Evolutionary conservation across 2,888 invertebrate species (phyloP).

Genomic region (Thereva nobilitata): DNA sequence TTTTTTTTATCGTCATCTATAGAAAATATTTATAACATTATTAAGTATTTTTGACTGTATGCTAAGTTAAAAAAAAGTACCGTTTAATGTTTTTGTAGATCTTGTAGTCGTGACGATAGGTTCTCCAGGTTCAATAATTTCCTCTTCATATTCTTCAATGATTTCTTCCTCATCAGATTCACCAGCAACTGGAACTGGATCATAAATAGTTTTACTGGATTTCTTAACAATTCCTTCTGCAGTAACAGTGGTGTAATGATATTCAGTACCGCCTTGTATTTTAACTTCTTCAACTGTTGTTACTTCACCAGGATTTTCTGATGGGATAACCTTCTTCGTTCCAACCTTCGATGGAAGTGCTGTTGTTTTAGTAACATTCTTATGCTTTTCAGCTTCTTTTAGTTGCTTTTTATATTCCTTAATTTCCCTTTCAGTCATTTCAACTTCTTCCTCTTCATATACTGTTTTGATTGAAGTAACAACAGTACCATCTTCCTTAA

Average conservation of each 20-base stretch:
- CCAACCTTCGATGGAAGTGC: constrained; percentile 55
- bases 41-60: no score
- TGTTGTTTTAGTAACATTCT: constrained; percentile 55
- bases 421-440: constrained; percentile 56
- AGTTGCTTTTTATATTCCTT: constrained; percentile 53
- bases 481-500: constrained; percentile 54
- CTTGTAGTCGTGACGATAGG: constrained; percentile 55
- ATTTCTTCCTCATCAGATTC: constrained; percentile 54
- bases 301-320: constrained; percentile 57
- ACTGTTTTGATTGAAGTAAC: constrained; percentile 56
- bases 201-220: constrained; percentile 54
- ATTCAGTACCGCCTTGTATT: constrained; percentile 57
- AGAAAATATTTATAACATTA: constrained; percentile 2
- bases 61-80: no score
- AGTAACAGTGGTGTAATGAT: constrained; percentile 56
- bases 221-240: constrained; percentile 57
- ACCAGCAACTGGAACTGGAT: constrained; percentile 52
- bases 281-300: constrained; percentile 57
- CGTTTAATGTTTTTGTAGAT: constrained; percentile 47
- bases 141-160: constrained; percentile 56
- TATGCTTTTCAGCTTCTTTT: constrained; percentile 57
- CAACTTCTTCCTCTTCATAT: constrained; percentile 55
- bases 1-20: not conserved
- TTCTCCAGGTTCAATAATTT: constrained; percentile 57
- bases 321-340: constrained; percentile 54